These are phyloP conservation scores for Callocephalon fimbriatum DNA, from an alignment of 2,113 vertebrate species.

Conservation along the genomic window DNA sequence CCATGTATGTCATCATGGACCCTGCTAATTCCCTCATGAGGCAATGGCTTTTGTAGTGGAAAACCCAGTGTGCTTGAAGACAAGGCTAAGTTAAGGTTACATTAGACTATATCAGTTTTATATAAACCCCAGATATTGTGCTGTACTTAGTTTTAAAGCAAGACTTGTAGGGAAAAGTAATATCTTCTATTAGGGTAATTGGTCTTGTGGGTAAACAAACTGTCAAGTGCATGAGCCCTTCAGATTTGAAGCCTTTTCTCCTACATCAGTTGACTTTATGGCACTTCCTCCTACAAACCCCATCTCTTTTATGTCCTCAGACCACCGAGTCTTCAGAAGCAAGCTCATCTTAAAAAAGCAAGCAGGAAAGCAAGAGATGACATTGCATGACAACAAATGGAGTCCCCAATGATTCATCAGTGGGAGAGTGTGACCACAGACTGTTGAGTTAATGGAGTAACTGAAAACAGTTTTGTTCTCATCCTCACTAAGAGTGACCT, in stretches of 20 bases:
- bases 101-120: not conserved
- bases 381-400: not conserved
- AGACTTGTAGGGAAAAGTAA: not conserved
- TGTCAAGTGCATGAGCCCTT: not conserved
- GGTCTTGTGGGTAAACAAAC: not conserved
- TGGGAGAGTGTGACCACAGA: not conserved
- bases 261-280: not conserved
- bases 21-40: not conserved
- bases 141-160: not conserved
- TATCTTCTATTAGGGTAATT: not conserved
- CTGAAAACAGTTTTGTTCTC: not conserved
- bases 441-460: not conserved
- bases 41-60: not conserved
- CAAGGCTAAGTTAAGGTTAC: not conserved
- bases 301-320: not conserved
- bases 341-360: not conserved
- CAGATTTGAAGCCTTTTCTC: not conserved
- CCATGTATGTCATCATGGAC: not conserved
- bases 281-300: not conserved
- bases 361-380: not conserved
- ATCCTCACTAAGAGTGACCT: not conserved
- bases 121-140: fast-evolving
- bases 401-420: not conserved
- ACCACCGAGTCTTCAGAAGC: not conserved
- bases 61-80: not conserved